Base-by-base conservation (phyloP, 30 jellyfish, hydroid and myxozoan genomes). In the Haliclystus octoradiatus region DNA sequence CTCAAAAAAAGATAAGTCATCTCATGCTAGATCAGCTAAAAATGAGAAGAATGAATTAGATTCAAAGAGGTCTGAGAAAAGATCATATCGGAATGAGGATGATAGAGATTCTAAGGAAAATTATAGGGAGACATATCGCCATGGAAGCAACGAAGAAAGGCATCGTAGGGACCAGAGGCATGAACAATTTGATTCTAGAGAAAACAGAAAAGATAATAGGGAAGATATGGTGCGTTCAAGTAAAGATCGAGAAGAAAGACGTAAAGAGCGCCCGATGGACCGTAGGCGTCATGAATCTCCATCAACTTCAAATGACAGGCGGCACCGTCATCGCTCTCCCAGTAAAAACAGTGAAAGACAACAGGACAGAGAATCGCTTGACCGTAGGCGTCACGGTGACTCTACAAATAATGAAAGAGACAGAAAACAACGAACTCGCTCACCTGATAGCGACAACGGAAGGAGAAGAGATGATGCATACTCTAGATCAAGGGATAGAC, bases 251-350 rank as follows among this genome's bases (percentile, higher is more conserved):
- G 5, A 25, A 19, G 31, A 49, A 3, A 28, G 13, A 5, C n/a
- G 28, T 19, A 34, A 62, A 49, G 0, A 57, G 34, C 50, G 30
- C 9, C 57, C 26, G 76, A 49, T 14, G 32, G 66, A 35, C 19
- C 26, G 63, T 1, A 50, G 74, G 32, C 29, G 30, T 30, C 23
- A 49, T 0, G 74, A 49, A 70, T 49, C 73, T 27, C 62, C n/a
- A n/a, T n/a, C n/a, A n/a, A n/a, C n/a, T 19, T 5, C 57, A 40
- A 19, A 40, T 19, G 57, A 19, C 14, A 40, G 14, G 57, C 9
- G 19, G 57, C 9, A 19, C 19, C 57, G 57, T 19, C 57, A 40
- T 19, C 57, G 19, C 57, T 9, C 14, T 5, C 9, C 14, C 57
- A 40, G 57, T 19, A 40, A 5, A 19, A 40, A 5, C 14, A 40